phyloP scores from a whole-genome alignment of 2,797 vertebrate species.

The Denticeps clupeoides region DNA sequence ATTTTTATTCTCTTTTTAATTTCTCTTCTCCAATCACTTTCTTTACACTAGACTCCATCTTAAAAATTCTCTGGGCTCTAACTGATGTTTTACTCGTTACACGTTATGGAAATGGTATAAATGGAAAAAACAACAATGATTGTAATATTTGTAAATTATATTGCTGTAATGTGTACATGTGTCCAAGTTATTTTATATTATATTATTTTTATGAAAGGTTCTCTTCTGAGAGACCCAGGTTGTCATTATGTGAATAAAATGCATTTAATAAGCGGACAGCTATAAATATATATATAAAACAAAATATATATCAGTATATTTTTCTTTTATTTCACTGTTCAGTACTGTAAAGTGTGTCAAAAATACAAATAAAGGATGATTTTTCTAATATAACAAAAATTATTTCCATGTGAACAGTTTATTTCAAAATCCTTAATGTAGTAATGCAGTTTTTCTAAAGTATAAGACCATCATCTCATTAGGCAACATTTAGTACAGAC shows the following conservation, averaged over 20 bases:
- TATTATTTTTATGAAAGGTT: constrained; percentile 76
- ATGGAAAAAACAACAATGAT: constrained; percentile 63
- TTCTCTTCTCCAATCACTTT: too few species aligned
- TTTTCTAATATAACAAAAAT: constrained; percentile 56
- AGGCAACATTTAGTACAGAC: too few species aligned
- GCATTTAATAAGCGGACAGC: constrained; percentile 74
- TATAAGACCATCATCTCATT: too few species aligned
- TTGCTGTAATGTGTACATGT: constrained; percentile 75
- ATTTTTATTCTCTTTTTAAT: background rate
- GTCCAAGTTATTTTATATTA: constrained; percentile 76
- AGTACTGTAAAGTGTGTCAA: constrained; percentile 77
- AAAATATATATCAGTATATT: constrained; percentile 68
- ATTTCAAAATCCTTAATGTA: too few species aligned
- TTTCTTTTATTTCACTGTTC: constrained; percentile 77
- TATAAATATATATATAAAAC: constrained; percentile 67
- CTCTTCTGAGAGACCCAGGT: constrained; percentile 66
- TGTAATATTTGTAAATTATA: constrained; percentile 78
- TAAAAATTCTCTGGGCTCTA: constrained; percentile 64
- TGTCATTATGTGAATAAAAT: constrained; percentile 77
- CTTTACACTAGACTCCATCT: constrained; percentile 45
- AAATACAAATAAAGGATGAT: constrained; percentile 73
- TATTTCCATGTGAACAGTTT: too few species aligned
- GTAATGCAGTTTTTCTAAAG: too few species aligned
- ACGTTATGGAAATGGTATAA: constrained; percentile 52
- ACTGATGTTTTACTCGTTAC: constrained; percentile 59